Evolutionary conservation across 53 echinoderm and acorn worm genomes (phyloP).

Genomic region (Zoroaster sp.): DNA sequence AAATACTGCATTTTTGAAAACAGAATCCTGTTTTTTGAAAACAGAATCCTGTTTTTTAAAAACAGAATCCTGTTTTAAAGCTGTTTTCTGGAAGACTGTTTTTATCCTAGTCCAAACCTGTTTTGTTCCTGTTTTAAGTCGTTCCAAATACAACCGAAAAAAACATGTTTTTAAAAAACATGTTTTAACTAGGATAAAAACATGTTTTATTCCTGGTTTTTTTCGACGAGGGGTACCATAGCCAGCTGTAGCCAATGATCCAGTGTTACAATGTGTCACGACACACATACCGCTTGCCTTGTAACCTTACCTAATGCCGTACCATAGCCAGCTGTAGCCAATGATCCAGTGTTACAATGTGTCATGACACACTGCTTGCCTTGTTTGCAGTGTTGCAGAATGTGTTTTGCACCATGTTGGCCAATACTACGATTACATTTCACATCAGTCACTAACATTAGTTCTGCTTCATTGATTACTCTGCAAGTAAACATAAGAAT

Average conservation of each 20-base stretch:
- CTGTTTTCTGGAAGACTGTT: too few species aligned
- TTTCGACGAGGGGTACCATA: slow-evolving; percentile 73
- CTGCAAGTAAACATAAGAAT: slow-evolving; percentile 37
- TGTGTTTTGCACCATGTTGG: slow-evolving; percentile 80
- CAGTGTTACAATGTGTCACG: neutral
- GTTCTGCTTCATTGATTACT: slow-evolving; percentile 76
- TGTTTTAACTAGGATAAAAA: too few species aligned
- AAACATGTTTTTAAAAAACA: too few species aligned
- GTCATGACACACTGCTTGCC: slow-evolving; percentile 72
- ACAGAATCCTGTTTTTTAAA: too few species aligned
- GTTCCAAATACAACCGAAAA: too few species aligned
- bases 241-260: slow-evolving; percentile 74
- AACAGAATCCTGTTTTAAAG: too few species aligned
- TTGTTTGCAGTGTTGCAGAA: slow-evolving; percentile 37
- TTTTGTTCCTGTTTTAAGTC: too few species aligned
- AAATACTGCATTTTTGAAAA: too few species aligned
- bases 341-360: slow-evolving; percentile 94
- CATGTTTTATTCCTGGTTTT: neutral
- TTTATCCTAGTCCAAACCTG: too few species aligned
- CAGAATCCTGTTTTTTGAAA: too few species aligned
- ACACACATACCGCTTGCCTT: too few species aligned
- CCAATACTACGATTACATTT: slow-evolving; percentile 78
- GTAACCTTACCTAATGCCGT: slow-evolving; percentile 63
- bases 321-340: slow-evolving; percentile 96
- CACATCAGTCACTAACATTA: slow-evolving; percentile 73